These are phyloP conservation scores for Carcharodon carcharias DNA, from an alignment of 2,797 vertebrate species.

Conservation along the genomic window DNA sequence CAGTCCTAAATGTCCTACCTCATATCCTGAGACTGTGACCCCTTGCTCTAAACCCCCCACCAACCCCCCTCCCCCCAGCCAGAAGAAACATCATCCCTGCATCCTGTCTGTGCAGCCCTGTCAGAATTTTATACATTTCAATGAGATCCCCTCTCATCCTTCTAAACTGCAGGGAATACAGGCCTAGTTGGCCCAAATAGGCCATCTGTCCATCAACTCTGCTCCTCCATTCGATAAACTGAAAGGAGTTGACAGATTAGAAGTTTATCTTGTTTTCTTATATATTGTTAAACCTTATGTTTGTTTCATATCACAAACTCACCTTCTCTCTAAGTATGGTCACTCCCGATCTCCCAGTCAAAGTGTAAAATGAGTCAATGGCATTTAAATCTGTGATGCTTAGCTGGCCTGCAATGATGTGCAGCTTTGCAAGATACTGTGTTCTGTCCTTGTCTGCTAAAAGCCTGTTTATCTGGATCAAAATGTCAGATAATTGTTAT, in stretches of 20 bases:
- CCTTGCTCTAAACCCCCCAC: too few relatives aligned
- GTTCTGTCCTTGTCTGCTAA: slow-evolving; percentile 55
- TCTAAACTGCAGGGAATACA: too few relatives aligned
- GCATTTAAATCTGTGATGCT: slow-evolving; percentile 58
- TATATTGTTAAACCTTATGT: neutral
- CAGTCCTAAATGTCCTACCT: too few relatives aligned
- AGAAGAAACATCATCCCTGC: too few relatives aligned
- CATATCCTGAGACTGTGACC: too few relatives aligned
- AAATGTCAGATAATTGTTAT: neutral
- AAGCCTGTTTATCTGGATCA: slow-evolving; percentile 64
- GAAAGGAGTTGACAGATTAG: neutral
- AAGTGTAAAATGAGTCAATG: slow-evolving; percentile 64
- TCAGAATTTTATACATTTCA: too few relatives aligned
- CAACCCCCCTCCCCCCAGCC: too few relatives aligned
- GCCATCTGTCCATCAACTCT: neutral
- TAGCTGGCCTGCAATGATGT: slow-evolving; percentile 74
- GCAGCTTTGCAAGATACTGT: slow-evolving; percentile 75
- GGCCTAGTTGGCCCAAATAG: neutral
- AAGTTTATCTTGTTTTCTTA: neutral
- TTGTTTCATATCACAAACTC: slow-evolving; percentile 38
- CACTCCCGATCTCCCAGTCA: slow-evolving; percentile 75
- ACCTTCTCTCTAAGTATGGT: slow-evolving; percentile 61
- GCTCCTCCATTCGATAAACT: neutral
- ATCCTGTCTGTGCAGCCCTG: too few relatives aligned
- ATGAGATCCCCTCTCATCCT: too few relatives aligned